Conservation (phyloP, 2,113 vertebrate species). For the Platichthys flesus region DNA sequence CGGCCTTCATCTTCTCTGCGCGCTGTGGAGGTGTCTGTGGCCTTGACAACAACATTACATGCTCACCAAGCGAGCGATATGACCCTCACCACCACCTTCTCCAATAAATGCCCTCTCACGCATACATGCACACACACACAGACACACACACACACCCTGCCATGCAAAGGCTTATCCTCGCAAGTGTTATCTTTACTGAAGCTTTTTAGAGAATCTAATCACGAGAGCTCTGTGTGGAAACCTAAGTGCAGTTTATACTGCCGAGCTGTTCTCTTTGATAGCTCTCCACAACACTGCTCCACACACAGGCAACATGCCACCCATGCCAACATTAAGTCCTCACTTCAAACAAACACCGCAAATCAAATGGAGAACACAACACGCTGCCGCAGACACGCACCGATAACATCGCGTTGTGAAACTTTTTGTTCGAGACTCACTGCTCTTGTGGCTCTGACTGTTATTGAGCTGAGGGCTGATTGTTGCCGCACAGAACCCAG, state of each 20-base stretch:
- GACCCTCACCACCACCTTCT: conserved; percentile 12
- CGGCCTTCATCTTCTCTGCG: conserved; percentile 58
- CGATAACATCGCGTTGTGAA: conserved; percentile 33
- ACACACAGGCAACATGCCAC: conserved; percentile 22
- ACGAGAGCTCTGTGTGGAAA: conserved; percentile 52
- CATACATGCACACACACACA: conserved; percentile 24
- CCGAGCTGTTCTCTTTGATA: conserved; percentile 44
- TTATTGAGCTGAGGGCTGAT: conserved; percentile 51
- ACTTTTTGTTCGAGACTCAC: conserved; percentile 42
- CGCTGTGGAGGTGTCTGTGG: conserved; percentile 63
- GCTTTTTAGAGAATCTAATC: conserved; percentile 66
- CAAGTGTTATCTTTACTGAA: conserved; percentile 61
- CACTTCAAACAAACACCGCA: conserved; percentile 37
- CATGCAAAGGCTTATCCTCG: conserved; percentile 63
- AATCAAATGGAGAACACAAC: conserved; percentile 29
- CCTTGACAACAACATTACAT: conserved; percentile 73
- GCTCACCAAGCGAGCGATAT: conserved; percentile 47
- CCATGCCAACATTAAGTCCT: conserved; percentile 28
- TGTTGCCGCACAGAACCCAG: conserved; percentile 32
- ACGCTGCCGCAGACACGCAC: background rate
- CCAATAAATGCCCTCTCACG: background rate
- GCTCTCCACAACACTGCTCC: conserved; percentile 39
- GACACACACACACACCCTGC: background rate
- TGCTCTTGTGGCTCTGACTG: conserved; percentile 28
- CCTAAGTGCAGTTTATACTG: conserved; percentile 57